These are phyloP conservation scores for Pelvicachromis taeniatus DNA, from an alignment of 2,113 vertebrate genomes.

Conservation along the genomic window DNA sequence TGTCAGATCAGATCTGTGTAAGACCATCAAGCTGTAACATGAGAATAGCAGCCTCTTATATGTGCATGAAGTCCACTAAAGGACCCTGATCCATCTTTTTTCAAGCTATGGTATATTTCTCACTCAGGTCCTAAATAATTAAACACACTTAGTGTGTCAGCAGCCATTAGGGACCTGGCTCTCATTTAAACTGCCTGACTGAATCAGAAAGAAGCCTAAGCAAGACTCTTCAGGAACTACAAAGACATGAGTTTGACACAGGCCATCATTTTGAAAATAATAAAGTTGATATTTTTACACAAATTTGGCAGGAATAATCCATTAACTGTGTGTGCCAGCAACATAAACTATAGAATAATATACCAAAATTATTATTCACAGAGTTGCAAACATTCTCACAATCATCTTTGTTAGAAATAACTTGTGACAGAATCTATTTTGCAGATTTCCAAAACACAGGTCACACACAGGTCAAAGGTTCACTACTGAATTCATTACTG, in stretches of 20 bases:
- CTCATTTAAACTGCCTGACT: constrained; percentile 62
- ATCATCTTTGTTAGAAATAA: not conserved
- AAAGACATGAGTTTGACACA: constrained; percentile 36
- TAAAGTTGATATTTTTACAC: not conserved
- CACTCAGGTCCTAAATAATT: constrained; percentile 73
- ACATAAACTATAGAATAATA: not conserved
- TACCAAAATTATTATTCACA: not conserved
- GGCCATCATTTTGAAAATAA: not conserved
- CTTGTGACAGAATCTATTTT: not conserved
- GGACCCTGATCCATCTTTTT: constrained; percentile 39
- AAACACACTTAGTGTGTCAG: constrained; percentile 63
- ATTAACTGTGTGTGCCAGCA: not conserved
- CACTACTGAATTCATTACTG: not conserved
- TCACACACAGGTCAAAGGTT: not conserved
- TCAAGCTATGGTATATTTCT: constrained; percentile 34
- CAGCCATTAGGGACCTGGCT: constrained; percentile 46
- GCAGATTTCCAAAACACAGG: not conserved
- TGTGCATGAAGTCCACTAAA: constrained; percentile 57
- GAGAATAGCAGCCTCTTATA: constrained; percentile 26
- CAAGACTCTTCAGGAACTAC: constrained; percentile 42
- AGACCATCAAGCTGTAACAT: constrained; percentile 52
- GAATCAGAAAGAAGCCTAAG: constrained; percentile 45
- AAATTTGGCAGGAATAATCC: not conserved
- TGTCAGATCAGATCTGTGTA: constrained; percentile 57
- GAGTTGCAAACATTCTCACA: not conserved